Evolutionary conservation across 37 sponge, comb jelly and placozoan species (phyloP).

Genomic region (Hexactinellida sp.): DNA sequence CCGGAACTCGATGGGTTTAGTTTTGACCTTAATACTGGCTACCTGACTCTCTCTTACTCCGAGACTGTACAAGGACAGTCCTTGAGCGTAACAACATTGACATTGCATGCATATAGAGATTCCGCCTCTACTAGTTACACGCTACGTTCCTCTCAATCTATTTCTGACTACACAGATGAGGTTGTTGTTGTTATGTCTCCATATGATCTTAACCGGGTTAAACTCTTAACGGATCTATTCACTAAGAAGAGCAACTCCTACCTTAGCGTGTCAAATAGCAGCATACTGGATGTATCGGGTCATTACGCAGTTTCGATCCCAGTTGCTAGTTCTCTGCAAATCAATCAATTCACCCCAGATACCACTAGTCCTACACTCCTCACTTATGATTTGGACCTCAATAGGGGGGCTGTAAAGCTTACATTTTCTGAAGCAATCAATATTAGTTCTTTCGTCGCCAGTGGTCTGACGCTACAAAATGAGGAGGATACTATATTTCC

Average conservation of each 20-base stretch:
- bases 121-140: background rate
- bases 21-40: slow-evolving; percentile 14
- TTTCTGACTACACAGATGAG: background rate
- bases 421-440: slow-evolving; percentile 73
- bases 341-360: slow-evolving; percentile 31
- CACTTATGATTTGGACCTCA: slow-evolving; percentile 41
- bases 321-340: slow-evolving; percentile 21
- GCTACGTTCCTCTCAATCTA: background rate
- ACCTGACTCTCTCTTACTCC: background rate
- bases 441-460: slow-evolving; percentile 33
- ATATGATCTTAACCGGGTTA: slow-evolving; percentile 8
- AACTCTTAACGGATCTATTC: background rate
- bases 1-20: background rate
- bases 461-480: slow-evolving; percentile 53
- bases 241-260: slow-evolving; percentile 16
- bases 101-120: background rate
- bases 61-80: slow-evolving; percentile 16
- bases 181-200: background rate
- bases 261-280: background rate
- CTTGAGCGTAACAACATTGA: background rate
- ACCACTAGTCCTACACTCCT: slow-evolving; percentile 40
- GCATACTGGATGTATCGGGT: slow-evolving; percentile 21
- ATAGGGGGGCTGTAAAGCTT: slow-evolving; percentile 46
- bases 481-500: background rate
- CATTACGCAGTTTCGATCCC: slow-evolving; percentile 29